Base-by-base conservation (phyloP, 2,797 vertebrate genomes). In the Xerus rutilus region DNA sequence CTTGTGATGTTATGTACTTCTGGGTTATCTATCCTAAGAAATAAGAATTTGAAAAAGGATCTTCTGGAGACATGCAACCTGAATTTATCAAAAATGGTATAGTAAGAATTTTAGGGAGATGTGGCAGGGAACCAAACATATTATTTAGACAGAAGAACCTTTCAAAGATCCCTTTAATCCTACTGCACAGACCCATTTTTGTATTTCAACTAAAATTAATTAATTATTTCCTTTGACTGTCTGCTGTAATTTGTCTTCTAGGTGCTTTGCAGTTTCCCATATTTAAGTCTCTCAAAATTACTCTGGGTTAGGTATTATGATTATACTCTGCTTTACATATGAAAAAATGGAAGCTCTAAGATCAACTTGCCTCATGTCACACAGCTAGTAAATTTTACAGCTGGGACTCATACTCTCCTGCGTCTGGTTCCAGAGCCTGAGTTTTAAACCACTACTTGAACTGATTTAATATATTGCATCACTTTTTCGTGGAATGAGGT, bases 201-300 rank as follows among this genome's bases (percentile, higher is more conserved):
- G 3, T 72, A 45, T 73, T 88, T 84, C 21, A 96, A 59, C 7
- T 91, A 59, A 85, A 85, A 81, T 89, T 82, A 85, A 81, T 89
- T 82, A n/a, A 76, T 76, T 67, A 57, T 86, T 64, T 78, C 15
- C 59, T 95, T 81, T 49, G 47, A n/a, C 35, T 52, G 4, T 57
- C 32, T 81, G 9, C 18, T 70, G 39, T 64, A 67, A 70, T 86
- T 32, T 92, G 7, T 76, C 21, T 93, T 17, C 7, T 84, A 95
- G 28, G 6, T 77, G 1, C 15, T 89, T 93, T 78, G 59, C 76
- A 6, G 7, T 28, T 89, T 85, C 69, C 86, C 15, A 45, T 39
- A 79, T 72, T 84, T 81, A 81, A 86, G 73, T 18, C 4, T 89
- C 54, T 73, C 11, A 91, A 82, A 84, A 74, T 88, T 74, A 95